Conservation (phyloP, 2,797 vertebrate species). For the Lerista edwardsae region DNA sequence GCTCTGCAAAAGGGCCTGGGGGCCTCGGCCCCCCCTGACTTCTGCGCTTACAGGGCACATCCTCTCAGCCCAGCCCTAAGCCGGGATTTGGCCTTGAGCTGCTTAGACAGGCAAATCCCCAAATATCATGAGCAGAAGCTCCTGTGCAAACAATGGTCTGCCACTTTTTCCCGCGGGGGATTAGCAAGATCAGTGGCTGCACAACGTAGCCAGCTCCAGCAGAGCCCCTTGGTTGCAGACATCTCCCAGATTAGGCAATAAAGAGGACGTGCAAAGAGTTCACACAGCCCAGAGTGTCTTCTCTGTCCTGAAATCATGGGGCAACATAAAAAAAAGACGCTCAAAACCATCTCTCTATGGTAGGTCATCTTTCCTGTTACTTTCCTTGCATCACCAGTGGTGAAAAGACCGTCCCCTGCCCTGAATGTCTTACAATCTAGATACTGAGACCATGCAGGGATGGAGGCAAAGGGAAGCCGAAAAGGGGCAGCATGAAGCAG, state of each 20-base stretch:
- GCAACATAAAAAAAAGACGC: too few species aligned
- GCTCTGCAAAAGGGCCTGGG: not conserved
- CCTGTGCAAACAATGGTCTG: not conserved
- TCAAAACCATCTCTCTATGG: not conserved
- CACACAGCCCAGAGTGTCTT: too few species aligned
- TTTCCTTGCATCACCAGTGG: not conserved
- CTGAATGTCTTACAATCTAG: too few species aligned
- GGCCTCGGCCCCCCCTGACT: too few species aligned
- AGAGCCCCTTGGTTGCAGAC: not conserved
- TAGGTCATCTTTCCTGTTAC: not conserved
- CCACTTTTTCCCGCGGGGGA: not conserved
- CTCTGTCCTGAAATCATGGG: not conserved
- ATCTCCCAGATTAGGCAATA: not conserved
- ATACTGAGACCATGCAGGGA: too few species aligned
- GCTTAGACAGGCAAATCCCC: not conserved
- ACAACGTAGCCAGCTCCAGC: not conserved
- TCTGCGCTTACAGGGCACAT: too few species aligned
- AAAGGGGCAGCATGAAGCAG: too few species aligned
- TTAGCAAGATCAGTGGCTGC: not conserved
- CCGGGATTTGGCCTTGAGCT: not conserved
- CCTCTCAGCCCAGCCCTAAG: too few species aligned
- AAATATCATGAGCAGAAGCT: too few species aligned
- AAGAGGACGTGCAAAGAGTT: not conserved
- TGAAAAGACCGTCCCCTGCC: too few species aligned
- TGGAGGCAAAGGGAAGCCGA: too few species aligned